Evolutionary conservation across 2,113 vertebrate species (phyloP).

Genomic region (Leuciscus idus): DNA sequence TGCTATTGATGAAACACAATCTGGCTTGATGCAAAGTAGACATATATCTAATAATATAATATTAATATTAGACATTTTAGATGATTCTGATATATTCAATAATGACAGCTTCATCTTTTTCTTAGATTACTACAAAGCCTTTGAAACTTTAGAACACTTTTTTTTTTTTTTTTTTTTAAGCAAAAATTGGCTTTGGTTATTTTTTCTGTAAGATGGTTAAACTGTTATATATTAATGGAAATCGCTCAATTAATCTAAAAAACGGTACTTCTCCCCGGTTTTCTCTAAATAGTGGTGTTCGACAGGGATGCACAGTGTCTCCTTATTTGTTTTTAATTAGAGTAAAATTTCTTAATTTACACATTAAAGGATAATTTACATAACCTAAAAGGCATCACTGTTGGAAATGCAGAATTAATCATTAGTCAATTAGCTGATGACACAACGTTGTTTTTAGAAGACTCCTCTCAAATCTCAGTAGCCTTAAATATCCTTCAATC

Average conservation of each 20-base stretch:
- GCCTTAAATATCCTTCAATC: not conserved
- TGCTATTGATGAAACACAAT: too few species aligned
- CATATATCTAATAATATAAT: too few species aligned
- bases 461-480: not conserved
- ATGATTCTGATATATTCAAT: too few species aligned
- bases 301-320: not conserved
- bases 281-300: not conserved
- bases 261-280: not conserved
- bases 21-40: too few species aligned
- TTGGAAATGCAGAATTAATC: not conserved
- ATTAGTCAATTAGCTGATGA: not conserved
- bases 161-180: not conserved
- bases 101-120: too few species aligned
- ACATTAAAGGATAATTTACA: not conserved
- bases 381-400: not conserved
- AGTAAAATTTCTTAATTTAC: not conserved
- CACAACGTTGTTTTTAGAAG: not conserved
- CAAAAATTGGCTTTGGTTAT: not conserved
- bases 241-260: not conserved
- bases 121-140: too few species aligned
- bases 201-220: not conserved
- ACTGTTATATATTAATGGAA: not conserved
- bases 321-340: slow-evolving; percentile 5
- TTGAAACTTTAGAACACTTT: not conserved
- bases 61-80: too few species aligned